Evolutionary conservation across 2,888 invertebrate genomes (phyloP).

Genomic region (Caenorhabditis zanzibari): DNA sequence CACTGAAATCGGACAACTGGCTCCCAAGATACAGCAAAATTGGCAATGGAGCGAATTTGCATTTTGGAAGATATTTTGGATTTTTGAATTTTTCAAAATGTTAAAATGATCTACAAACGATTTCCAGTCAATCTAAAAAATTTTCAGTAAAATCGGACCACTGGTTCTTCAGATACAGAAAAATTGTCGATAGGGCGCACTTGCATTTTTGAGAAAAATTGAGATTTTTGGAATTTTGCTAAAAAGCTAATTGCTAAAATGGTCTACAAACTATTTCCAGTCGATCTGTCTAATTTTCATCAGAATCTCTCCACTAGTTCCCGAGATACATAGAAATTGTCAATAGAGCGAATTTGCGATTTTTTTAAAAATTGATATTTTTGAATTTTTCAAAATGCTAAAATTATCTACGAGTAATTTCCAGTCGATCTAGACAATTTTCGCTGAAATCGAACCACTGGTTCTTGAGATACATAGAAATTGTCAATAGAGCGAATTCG

Average conservation of each 20-base stretch:
- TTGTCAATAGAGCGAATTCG: background rate
- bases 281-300: background rate
- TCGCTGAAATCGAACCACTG: background rate
- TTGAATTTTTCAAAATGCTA: background rate
- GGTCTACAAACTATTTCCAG: background rate
- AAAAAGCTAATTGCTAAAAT: background rate
- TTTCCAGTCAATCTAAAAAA: no score
- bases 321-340: background rate
- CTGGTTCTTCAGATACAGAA: no score
- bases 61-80: background rate
- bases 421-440: background rate
- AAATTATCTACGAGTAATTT: background rate
- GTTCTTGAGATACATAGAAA: background rate
- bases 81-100: background rate
- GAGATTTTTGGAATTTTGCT: no score
- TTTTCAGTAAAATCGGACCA: no score
- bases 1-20: background rate
- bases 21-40: background rate
- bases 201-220: no score
- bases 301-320: background rate
- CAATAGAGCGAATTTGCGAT: background rate
- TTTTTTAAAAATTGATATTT: background rate
- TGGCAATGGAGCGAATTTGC: background rate
- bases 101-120: background rate
- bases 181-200: background rate